Evolutionary conservation across 2,888 invertebrate genomes (phyloP).

Genomic region (Hanleya hanleyi): DNA sequence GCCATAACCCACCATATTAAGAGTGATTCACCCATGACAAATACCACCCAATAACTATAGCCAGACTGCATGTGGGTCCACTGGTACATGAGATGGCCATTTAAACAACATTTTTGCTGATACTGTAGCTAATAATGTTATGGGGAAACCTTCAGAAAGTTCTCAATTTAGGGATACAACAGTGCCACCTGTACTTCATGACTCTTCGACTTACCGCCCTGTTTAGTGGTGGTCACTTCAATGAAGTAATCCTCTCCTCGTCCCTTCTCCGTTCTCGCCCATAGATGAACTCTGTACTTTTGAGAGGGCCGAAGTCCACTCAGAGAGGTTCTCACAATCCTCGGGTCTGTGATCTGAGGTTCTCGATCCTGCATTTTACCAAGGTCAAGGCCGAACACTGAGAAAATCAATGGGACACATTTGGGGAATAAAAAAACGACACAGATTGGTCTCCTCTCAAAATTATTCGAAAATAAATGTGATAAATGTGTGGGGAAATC

Average conservation of each 20-base stretch:
- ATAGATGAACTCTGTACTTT: slow-evolving; percentile 85
- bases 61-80: no score
- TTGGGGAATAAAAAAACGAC: slow-evolving; percentile 21
- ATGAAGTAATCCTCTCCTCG: slow-evolving; percentile 82
- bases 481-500: no score
- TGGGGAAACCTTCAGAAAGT: no score
- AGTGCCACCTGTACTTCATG: background rate
- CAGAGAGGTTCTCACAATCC: slow-evolving; percentile 85
- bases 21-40: no score
- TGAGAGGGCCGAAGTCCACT: slow-evolving; percentile 89
- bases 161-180: no score
- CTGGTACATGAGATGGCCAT: no score
- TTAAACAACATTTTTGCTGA: no score
- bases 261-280: slow-evolving; percentile 91
- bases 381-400: slow-evolving; percentile 75
- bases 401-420: no score
- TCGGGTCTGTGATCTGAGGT: slow-evolving; percentile 83
- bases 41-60: no score
- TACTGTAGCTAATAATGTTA: no score
- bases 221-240: slow-evolving; percentile 72
- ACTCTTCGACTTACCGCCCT: slow-evolving; percentile 51
- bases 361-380: slow-evolving; percentile 82
- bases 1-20: no score
- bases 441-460: background rate
- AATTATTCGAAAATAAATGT: no score